Percentiles rank a stretch among this genome's conserved stretches.
Evolutionary conservation across 2,113 vertebrate genomes (phyloP).

Genomic region (Vombatus ursinus): DNA sequence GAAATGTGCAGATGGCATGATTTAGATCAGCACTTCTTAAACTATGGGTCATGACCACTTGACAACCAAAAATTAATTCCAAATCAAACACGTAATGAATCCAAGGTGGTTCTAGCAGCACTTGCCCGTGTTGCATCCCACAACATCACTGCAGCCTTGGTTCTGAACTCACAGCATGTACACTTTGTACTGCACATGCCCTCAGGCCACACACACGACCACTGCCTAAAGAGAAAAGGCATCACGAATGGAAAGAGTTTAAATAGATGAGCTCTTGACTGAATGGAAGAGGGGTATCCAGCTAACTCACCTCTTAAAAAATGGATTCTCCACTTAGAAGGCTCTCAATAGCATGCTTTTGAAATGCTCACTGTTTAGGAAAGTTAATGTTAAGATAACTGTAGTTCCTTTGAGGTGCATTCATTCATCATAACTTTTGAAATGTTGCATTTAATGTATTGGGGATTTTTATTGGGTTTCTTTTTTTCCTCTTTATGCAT

Average conservation of each 20-base stretch:
- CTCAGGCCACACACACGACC: no score
- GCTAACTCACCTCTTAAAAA: neutral
- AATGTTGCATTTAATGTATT: neutral
- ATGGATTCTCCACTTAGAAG: neutral
- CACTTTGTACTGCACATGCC: no score
- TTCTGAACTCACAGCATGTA: no score
- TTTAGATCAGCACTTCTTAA: neutral
- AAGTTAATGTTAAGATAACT: neutral
- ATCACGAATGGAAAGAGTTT: no score
- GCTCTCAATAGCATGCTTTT: neutral
- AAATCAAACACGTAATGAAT: no score
- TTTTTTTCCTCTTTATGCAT: neutral
- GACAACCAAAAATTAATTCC: no score
- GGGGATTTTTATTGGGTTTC: slow-evolving; percentile 11
- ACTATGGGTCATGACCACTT: no score
- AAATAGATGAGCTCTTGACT: neutral
- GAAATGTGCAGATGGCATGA: neutral
- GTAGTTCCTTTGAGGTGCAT: neutral
- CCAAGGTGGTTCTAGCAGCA: no score
- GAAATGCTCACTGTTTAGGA: neutral
- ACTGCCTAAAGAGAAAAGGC: no score
- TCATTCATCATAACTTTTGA: neutral
- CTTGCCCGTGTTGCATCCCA: no score
- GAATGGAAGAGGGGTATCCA: neutral
- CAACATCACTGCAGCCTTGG: no score